phyloP scores from a whole-genome alignment of 2,797 vertebrate genomes.

The Myotis myotis region DNA sequence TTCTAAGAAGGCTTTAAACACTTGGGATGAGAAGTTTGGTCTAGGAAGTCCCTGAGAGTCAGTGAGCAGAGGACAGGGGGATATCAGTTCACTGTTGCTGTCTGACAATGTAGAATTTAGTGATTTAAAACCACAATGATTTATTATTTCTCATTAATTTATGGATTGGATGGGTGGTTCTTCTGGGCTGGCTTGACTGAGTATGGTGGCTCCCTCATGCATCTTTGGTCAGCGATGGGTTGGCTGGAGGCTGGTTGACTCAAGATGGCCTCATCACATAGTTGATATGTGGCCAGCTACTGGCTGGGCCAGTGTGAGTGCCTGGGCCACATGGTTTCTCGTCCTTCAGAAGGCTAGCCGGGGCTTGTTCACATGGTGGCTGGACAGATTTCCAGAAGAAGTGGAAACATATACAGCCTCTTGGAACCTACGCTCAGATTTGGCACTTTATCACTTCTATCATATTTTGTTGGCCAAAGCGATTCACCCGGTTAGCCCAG shows the following conservation, averaged over 20 bases:
- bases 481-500: neutral
- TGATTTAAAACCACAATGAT: neutral
- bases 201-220: neutral
- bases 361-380: neutral
- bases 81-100: neutral
- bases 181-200: neutral
- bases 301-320: neutral
- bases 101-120: conserved; percentile 23
- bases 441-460: neutral
- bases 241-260: neutral
- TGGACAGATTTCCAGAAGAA: neutral
- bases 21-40: neutral
- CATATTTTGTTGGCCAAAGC: neutral
- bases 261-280: neutral
- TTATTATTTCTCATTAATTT: conserved; percentile 16
- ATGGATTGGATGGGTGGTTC: neutral
- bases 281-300: neutral
- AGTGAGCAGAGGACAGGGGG: neutral
- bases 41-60: neutral
- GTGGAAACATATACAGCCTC: neutral
- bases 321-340: neutral
- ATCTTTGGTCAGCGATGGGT: neutral
- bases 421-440: neutral
- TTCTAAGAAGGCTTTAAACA: neutral
- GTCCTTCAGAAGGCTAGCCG: neutral